phyloP scores from a whole-genome alignment of 2,888 invertebrate species.

The Eristalinus aeneus region DNA sequence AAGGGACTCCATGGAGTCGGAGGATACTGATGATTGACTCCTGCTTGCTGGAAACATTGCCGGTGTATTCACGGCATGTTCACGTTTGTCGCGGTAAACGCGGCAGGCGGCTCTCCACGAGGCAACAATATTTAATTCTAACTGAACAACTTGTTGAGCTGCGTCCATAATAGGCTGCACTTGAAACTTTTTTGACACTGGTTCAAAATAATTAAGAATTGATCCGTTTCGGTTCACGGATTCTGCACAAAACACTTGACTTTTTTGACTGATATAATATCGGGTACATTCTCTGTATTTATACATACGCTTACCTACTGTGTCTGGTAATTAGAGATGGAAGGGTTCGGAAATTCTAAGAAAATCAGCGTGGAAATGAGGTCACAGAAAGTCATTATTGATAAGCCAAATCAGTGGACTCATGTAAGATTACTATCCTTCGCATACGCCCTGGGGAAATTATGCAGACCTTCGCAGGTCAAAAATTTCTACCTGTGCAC shows the following conservation, averaged over 20 bases:
- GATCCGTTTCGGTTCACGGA: background rate
- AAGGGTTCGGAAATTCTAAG: no score
- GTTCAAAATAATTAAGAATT: background rate
- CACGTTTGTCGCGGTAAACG: background rate
- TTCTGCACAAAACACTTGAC: background rate
- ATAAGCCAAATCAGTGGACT: no score
- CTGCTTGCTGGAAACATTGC: background rate
- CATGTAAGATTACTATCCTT: no score
- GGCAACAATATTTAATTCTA: background rate
- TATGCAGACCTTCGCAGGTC: no score
- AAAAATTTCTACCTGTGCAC: no score
- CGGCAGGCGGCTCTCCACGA: background rate
- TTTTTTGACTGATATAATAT: background rate
- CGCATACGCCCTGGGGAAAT: no score
- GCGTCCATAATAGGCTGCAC: background rate
- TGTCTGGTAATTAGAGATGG: no score
- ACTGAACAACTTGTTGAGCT: background rate
- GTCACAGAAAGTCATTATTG: no score
- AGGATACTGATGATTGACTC: background rate
- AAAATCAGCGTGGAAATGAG: no score
- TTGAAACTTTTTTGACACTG: background rate
- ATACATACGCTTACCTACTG: no score
- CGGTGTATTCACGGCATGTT: background rate
- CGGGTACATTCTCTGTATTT: no score
- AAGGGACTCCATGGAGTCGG: background rate